Evolutionary conservation across 1,140 invertebrate genomes (phyloP), one percentile per base, ranked within the genome.

Genomic region (Drosophila parabipectinata): DNA sequence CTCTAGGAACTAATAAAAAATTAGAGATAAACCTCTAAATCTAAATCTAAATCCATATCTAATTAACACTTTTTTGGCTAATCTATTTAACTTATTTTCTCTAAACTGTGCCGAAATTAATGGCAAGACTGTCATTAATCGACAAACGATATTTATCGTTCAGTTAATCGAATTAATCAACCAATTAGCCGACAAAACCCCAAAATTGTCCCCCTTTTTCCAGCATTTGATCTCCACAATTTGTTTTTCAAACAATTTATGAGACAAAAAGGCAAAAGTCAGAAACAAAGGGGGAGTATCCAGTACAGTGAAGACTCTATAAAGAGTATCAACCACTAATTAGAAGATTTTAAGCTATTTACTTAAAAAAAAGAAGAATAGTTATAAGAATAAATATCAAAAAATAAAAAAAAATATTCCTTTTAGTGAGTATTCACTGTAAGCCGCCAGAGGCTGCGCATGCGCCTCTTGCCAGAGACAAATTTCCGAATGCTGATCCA

Each of bases 401-500:
- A 32, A 6, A 12, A 4, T 28, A 7, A 10, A 7, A 30, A 30
- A 15, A 3, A 3, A 4, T 14, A n/a, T 9, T 5, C 7, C 9
- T 4, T 6, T 7, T 37, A 37, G 3, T 4, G 14, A n/a, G 12
- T 24, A 6, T 6, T 34, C 0, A 67, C 63, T 67, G 63, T 64
- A n/a, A 10, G 9, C 21, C 32, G 15, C 12, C 52, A 3, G 44
- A 48, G 18, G 47, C 51, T 64, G 72, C 72, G 71, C 60, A 50
- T 74, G 77, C 79, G 77, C 66, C 44, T 77, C 10, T 60, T 63
- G 72, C 74, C 28, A 58, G 47, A 73, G 51, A 79, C 77, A 69
- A 77, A 77, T 78, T 78, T 58, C 44, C 39, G 48, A 66, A 24
- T 28, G 45, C n/a, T 79, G 81, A 84, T 79, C 79, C 55, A 61